These are phyloP conservation scores for Arctopsyche grandis DNA, from an alignment of 1,140 invertebrate genomes.

Conservation along the genomic window DNA sequence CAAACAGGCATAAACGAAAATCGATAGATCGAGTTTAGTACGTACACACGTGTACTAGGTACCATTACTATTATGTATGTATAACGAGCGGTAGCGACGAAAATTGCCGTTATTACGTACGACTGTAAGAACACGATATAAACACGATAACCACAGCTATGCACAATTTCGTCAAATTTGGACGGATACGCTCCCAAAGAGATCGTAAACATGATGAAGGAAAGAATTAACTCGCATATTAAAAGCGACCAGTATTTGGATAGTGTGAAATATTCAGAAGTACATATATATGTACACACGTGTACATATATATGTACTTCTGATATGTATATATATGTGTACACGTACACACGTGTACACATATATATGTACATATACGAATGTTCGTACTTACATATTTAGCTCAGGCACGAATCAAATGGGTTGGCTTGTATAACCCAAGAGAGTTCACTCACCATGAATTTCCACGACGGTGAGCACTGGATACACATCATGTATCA, in stretches of 20 bases:
- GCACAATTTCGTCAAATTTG: background rate
- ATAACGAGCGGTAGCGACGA: background rate
- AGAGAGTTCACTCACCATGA: slow-evolving; percentile 11
- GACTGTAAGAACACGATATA: background rate
- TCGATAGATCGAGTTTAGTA: background rate
- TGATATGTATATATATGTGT: too few species aligned
- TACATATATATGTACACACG: too few species aligned
- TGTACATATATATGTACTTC: too few species aligned
- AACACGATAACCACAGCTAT: background rate
- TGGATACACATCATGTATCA: slow-evolving; percentile 3
- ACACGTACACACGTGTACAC: too few species aligned
- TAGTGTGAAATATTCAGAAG: too few species aligned
- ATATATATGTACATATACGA: too few species aligned
- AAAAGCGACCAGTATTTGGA: too few species aligned
- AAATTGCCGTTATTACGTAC: slow-evolving; percentile 6
- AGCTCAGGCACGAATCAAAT: too few species aligned
- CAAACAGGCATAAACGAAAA: background rate
- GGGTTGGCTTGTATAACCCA: background rate
- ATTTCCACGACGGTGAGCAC: slow-evolving; percentile 17
- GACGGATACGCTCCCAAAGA: background rate
- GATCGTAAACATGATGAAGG: too few species aligned
- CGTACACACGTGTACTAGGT: background rate
- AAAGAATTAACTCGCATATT: too few species aligned
- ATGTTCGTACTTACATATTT: too few species aligned
- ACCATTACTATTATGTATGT: background rate